Conservation (phyloP, 1,140 invertebrate species). For the Pinna nobilis region DNA sequence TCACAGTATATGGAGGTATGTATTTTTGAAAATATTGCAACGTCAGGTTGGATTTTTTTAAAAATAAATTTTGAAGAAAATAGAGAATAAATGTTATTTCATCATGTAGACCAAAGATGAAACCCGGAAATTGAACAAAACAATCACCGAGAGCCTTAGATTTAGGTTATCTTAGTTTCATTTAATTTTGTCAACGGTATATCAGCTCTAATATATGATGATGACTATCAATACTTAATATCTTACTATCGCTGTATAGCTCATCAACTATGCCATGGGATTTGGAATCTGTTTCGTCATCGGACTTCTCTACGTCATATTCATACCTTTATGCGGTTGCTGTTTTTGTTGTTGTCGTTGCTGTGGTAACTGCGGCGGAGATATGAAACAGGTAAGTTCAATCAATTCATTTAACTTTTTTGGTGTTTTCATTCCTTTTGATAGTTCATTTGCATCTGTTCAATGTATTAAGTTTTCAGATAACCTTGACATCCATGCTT, state of each 20-base stretch:
- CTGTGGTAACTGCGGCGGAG: slow-evolving; percentile 57
- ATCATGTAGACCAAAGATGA: too few species aligned
- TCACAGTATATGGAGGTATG: slow-evolving; percentile 54
- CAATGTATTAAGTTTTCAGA: too few species aligned
- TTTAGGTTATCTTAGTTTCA: too few species aligned
- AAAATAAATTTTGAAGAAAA: too few species aligned
- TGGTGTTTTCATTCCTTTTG: neutral
- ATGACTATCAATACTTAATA: neutral
- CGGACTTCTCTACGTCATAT: slow-evolving; percentile 50
- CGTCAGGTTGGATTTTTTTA: neutral
- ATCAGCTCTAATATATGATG: too few species aligned
- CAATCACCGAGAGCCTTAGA: too few species aligned
- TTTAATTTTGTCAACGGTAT: too few species aligned
- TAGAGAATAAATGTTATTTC: too few species aligned
- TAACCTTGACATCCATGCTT: too few species aligned
- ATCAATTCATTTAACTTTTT: neutral
- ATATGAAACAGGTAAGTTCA: slow-evolving; percentile 44
- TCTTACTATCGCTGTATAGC: slow-evolving; percentile 38
- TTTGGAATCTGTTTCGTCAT: slow-evolving; percentile 54
- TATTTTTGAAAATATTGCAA: neutral
- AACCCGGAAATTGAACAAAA: too few species aligned
- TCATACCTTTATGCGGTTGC: slow-evolving; percentile 52
- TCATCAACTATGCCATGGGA: slow-evolving; percentile 51
- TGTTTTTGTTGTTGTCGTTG: slow-evolving; percentile 59
- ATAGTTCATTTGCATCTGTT: too few species aligned